phyloP scores from a whole-genome alignment of 1,140 invertebrate genomes.

The Leptonema lineaticorne region DNA sequence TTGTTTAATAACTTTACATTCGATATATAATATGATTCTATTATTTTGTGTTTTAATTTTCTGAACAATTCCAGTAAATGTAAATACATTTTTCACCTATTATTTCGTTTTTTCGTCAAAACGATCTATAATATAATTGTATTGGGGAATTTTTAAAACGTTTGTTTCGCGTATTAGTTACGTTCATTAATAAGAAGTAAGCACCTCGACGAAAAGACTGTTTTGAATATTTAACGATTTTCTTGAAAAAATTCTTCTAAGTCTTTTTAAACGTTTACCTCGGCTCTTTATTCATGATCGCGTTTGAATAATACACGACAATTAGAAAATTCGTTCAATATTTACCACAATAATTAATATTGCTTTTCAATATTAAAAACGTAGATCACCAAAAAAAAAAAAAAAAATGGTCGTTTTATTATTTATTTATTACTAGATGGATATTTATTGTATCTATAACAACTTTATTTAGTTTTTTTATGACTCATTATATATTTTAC shows the following conservation, averaged over 20 bases:
- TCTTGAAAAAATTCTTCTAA: not conserved
- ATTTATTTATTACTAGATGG: not conserved
- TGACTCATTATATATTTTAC: too few relatives aligned
- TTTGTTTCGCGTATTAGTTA: not conserved
- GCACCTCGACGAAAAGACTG: not conserved
- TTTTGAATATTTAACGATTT: slow-evolving; percentile 6
- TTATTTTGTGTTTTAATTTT: too few relatives aligned
- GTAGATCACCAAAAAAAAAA: not conserved
- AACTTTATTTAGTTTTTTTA: too few relatives aligned
- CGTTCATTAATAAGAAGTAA: not conserved
- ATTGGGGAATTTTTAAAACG: too few relatives aligned
- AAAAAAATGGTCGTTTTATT: not conserved
- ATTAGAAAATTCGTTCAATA: slow-evolving; percentile 3
- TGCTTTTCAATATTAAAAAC: not conserved
- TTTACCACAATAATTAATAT: not conserved
- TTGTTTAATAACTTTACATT: too few relatives aligned
- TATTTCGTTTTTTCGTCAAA: too few relatives aligned
- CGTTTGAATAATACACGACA: not conserved
- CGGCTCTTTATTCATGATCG: not conserved
- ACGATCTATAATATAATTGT: too few relatives aligned
- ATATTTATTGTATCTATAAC: not conserved
- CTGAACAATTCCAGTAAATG: too few relatives aligned
- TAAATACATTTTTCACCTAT: too few relatives aligned
- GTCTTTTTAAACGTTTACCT: not conserved
- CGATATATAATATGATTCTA: too few relatives aligned